Percentiles rank a stretch among this genome's conserved stretches.
Conservation (phyloP, 2,113 vertebrate genomes). For the Phyllostomus hastatus region DNA sequence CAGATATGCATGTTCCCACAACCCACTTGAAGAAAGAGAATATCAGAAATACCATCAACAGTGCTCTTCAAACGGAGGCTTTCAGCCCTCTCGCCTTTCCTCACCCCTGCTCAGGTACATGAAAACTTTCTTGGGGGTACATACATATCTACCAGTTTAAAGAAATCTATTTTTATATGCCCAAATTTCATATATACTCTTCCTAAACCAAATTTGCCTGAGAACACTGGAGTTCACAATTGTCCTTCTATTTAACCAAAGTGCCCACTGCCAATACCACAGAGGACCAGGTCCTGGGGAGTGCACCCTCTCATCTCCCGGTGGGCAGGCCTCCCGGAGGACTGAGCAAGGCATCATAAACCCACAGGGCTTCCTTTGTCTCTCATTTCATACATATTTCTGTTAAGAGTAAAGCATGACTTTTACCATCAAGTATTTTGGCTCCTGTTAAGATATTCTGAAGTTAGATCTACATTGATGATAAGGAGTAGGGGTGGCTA, state of each 20-base stretch:
- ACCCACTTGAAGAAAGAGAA: background rate
- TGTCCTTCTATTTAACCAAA: background rate
- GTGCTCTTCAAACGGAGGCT: background rate
- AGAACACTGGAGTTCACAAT: background rate
- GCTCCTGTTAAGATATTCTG: background rate
- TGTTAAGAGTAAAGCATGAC: background rate
- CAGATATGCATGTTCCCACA: background rate
- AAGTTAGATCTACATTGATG: background rate
- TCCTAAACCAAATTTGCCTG: background rate
- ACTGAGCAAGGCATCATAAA: background rate
- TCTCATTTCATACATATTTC: background rate
- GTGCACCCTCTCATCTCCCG: background rate
- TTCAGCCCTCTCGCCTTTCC: accelerated
- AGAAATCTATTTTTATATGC: background rate
- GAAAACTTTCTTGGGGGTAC: background rate
- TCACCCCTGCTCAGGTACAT: background rate
- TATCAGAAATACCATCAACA: background rate
- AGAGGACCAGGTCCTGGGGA: background rate
- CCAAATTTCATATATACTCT: background rate
- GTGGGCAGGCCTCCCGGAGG: background rate
- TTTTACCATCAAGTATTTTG: background rate
- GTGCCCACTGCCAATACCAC: background rate
- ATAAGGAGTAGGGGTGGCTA: background rate
- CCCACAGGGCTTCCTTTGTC: background rate
- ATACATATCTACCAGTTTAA: background rate